Percentiles rank a stretch among this genome's conserved stretches.
Evolutionary conservation across 1,140 invertebrate genomes (phyloP).

Genomic region (Papilio polyxenes): DNA sequence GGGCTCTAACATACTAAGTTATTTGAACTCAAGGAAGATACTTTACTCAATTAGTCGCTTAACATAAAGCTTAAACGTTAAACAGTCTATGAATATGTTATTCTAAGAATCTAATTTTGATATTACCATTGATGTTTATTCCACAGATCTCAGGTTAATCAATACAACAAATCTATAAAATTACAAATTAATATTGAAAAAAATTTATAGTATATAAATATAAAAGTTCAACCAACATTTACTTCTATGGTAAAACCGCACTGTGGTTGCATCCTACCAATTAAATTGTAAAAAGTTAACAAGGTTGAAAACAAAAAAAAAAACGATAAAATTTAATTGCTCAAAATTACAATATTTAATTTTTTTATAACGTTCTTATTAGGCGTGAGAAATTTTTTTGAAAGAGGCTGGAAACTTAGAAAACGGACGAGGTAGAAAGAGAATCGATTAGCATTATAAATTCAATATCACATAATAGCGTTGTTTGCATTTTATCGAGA

Average conservation of each 20-base stretch:
- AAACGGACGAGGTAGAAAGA: constrained; percentile 22
- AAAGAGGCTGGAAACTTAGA: neutral
- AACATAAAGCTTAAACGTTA: constrained; percentile 25
- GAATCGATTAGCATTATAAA: constrained; percentile 39
- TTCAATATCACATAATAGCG: constrained; percentile 39
- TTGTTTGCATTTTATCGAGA: constrained; percentile 59
- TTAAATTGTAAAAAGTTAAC: no score
- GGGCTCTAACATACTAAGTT: constrained; percentile 32
- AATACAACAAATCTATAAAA: neutral
- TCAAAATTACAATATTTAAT: neutral
- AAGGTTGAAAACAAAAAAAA: no score
- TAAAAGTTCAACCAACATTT: no score
- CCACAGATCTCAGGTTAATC: neutral
- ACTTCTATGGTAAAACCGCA: no score
- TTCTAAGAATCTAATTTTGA: constrained; percentile 20
- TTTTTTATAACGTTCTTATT: neutral
- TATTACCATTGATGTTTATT: constrained; percentile 9
- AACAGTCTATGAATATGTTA: constrained; percentile 26
- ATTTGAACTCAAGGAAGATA: constrained; percentile 27
- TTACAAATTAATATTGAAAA: no score
- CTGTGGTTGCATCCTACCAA: no score
- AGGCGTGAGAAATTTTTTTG: constrained; percentile 3
- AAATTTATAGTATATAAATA: no score
- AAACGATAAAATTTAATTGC: no score
- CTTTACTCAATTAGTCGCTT: constrained; percentile 34